Evolutionary conservation across 2,113 vertebrate species (phyloP).

Genomic region (Phasianus colchicus): DNA sequence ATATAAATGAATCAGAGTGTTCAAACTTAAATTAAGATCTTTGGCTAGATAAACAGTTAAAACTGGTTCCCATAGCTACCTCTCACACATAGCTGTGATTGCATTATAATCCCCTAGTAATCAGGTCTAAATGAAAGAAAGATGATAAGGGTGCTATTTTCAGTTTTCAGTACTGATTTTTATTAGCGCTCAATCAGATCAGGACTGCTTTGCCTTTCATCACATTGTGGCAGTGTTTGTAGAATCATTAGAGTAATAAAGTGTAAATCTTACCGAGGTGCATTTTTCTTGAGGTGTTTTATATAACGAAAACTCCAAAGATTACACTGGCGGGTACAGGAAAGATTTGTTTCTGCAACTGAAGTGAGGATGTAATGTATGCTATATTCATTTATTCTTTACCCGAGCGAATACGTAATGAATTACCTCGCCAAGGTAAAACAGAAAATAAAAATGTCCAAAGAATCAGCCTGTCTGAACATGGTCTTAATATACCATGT

Average conservation of each 20-base stretch:
- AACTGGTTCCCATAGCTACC: constrained; percentile 99
- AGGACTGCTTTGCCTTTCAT: constrained; percentile 89
- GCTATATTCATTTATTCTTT: constrained; percentile 77
- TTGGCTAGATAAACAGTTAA: constrained; percentile 99
- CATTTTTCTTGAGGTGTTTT: constrained; percentile 85
- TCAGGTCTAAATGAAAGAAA: constrained; percentile 99
- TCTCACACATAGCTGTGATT: constrained; percentile 99
- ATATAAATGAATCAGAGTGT: constrained; percentile 99
- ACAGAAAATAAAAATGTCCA: constrained; percentile 27
- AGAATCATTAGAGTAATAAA: constrained; percentile 94
- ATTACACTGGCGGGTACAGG: constrained; percentile 77
- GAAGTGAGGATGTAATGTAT: constrained; percentile 74
- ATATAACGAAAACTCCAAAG: constrained; percentile 79
- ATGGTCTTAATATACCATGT: constrained; percentile 28
- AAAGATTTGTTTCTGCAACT: constrained; percentile 78
- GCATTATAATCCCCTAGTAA: constrained; percentile 99
- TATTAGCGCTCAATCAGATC: constrained; percentile 99
- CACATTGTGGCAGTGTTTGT: constrained; percentile 89
- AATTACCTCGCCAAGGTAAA: constrained; percentile 70
- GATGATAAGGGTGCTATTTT: constrained; percentile 99
- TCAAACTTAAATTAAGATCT: constrained; percentile 99
- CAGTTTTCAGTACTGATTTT: constrained; percentile 94
- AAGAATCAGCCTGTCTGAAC: constrained; percentile 55
- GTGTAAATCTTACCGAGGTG: constrained; percentile 85
- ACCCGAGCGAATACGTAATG: constrained; percentile 65